Percentiles rank a stretch among this genome's conserved stretches.
phyloP scores from a whole-genome alignment of 2,888 invertebrate genomes.

The Automeris io region DNA sequence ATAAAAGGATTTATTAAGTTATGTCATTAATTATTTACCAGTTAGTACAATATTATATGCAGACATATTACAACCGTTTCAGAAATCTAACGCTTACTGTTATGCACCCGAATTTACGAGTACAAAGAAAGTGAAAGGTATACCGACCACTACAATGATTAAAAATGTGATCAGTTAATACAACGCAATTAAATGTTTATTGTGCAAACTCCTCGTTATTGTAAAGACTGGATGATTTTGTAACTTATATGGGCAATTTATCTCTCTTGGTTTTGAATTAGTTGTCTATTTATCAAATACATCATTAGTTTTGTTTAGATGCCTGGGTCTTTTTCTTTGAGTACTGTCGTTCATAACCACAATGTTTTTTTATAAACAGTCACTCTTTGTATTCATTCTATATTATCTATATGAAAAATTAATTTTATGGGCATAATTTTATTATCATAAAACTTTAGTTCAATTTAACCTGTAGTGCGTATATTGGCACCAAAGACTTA shows the following conservation, averaged over 20 bases:
- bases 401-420: too few species aligned
- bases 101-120: constrained; percentile 28
- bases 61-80: constrained; percentile 12
- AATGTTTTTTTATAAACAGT: background rate
- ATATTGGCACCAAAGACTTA: too few species aligned
- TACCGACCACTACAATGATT: constrained; percentile 44
- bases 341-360: constrained; percentile 1
- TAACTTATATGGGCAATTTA: constrained; percentile 49
- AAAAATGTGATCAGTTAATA: constrained; percentile 61
- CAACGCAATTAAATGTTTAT: constrained; percentile 62
- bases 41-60: constrained; percentile 3
- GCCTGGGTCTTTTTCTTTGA: constrained; percentile 5
- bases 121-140: constrained; percentile 64
- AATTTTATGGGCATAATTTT: too few species aligned
- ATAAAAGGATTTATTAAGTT: too few species aligned
- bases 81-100: constrained; percentile 13
- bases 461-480: too few species aligned
- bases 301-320: constrained; percentile 34
- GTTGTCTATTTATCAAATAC: constrained; percentile 50
- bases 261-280: constrained; percentile 47
- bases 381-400: too few species aligned
- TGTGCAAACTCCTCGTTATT: constrained; percentile 58
- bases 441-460: too few species aligned
- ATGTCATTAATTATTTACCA: too few species aligned
- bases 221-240: constrained; percentile 51